phyloP scores from a whole-genome alignment of 2,888 invertebrate genomes.

The Aquatica leii region DNA sequence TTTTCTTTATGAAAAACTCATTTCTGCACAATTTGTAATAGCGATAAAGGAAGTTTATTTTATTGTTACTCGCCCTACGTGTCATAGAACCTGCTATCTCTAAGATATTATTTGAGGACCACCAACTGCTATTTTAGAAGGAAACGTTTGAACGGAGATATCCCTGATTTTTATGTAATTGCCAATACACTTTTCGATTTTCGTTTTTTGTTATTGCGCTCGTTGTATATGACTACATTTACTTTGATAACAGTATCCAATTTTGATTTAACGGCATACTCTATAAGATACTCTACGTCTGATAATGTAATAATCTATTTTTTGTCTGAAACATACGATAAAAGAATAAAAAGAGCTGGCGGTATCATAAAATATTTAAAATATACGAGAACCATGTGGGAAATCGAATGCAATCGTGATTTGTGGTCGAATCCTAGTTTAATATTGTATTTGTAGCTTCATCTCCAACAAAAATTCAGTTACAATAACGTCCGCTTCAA shows the following conservation, averaged over 20 bases:
- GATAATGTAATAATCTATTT: conserved; percentile 5
- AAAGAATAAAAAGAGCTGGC: conserved; percentile 27
- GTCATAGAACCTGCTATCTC: conserved; percentile 5
- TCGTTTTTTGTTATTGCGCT: conserved; percentile 2
- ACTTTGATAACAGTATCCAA: background rate
- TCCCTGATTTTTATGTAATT: conserved; percentile 10
- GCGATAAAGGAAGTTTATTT: background rate
- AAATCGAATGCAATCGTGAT: conserved; percentile 40
- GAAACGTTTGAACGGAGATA: conserved; percentile 10
- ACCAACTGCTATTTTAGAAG: conserved; percentile 1
- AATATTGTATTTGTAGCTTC: conserved; percentile 37
- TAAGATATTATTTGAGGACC: conserved; percentile 7
- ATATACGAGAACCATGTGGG: conserved; percentile 37
- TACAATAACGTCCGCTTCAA: background rate
- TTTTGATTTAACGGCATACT: background rate
- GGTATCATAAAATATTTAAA: conserved; percentile 31
- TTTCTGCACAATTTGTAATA: background rate
- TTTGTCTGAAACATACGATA: conserved; percentile 14
- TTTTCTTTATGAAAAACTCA: conserved; percentile 2
- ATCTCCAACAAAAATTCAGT: conserved; percentile 5
- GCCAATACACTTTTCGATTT: conserved; percentile 9
- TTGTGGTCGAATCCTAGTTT: conserved; percentile 36
- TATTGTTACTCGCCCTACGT: background rate
- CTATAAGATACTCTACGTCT: background rate
- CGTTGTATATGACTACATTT: background rate